These are phyloP conservation scores for Microcaecilia unicolor DNA, from an alignment of 2,797 vertebrate species.

Conservation along the genomic window DNA sequence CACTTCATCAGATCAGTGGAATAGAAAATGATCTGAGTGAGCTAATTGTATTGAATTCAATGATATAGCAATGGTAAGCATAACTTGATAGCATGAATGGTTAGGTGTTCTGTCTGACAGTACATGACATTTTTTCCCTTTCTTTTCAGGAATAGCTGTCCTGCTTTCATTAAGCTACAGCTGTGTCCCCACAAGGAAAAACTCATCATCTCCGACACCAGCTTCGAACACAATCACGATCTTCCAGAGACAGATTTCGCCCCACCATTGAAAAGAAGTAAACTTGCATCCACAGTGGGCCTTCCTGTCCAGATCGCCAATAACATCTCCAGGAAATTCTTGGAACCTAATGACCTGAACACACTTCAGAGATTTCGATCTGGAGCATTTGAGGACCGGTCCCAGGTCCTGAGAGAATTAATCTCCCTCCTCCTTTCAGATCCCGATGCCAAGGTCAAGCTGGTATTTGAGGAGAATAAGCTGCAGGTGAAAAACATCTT, in stretches of 20 bases:
- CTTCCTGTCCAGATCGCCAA: slow-evolving; percentile 10
- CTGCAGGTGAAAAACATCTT: no score
- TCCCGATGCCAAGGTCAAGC: no score
- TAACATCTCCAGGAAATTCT: slow-evolving; percentile 11
- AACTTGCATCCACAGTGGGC: neutral
- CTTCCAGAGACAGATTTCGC: neutral
- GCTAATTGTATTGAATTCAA: no score
- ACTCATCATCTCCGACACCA: slow-evolving; percentile 6
- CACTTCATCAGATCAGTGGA: no score
- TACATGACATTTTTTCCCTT: no score
- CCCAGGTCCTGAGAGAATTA: slow-evolving; percentile 5
- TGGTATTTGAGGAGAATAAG: no score
- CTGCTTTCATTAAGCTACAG: slow-evolving; percentile 3
- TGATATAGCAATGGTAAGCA: no score
- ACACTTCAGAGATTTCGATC: slow-evolving; percentile 7
- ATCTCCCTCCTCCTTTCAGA: slow-evolving; percentile 5
- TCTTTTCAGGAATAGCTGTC: slow-evolving; percentile 1
- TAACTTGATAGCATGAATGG: no score
- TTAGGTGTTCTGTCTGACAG: no score
- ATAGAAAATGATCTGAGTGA: no score
- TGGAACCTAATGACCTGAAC: slow-evolving; percentile 7
- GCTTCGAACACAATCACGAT: neutral
- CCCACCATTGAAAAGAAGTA: slow-evolving; percentile 7
- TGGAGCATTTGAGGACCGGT: slow-evolving; percentile 10
- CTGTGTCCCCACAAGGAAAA: slow-evolving; percentile 4